Conservation (phyloP, 2,113 vertebrate species). For the Axis porcinus region DNA sequence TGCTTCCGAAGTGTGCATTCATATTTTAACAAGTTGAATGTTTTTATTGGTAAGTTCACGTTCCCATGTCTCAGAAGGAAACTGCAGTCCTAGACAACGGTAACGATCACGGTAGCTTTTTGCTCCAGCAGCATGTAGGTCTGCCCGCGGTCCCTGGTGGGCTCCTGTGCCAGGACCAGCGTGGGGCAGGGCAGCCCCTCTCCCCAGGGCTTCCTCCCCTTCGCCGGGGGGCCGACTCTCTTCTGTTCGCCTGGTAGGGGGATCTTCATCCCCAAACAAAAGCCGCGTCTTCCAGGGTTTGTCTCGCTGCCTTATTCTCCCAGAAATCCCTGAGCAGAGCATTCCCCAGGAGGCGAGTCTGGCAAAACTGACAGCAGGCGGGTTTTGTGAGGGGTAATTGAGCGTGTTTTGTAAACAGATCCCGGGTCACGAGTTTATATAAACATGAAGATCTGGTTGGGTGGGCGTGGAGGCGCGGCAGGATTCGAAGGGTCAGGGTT, state of each 20-base stretch:
- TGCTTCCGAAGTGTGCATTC: accelerated
- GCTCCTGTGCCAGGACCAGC: accelerated
- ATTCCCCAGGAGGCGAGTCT: background rate
- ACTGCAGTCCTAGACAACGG: accelerated
- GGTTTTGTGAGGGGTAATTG: background rate
- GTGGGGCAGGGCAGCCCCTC: too few species aligned
- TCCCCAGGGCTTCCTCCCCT: accelerated
- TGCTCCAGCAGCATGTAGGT: accelerated
- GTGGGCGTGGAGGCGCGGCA: background rate
- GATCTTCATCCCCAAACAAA: background rate
- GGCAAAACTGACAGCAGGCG: background rate
- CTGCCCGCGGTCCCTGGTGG: accelerated
- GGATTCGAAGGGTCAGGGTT: background rate
- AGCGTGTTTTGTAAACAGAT: background rate
- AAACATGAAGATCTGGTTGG: background rate
- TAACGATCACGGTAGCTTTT: accelerated
- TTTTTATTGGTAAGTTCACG: accelerated
- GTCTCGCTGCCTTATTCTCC: background rate
- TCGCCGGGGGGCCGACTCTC: too few species aligned
- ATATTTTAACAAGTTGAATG: too few species aligned
- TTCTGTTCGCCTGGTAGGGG: accelerated
- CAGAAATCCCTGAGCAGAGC: background rate
- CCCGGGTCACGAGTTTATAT: background rate
- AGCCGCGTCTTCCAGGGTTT: accelerated
- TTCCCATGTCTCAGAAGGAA: background rate